A percentile compares a stretch with the other conserved stretches of the same genome.
phyloP scores from a whole-genome alignment of 1,140 invertebrate genomes.

The Drosophila carrolli region DNA sequence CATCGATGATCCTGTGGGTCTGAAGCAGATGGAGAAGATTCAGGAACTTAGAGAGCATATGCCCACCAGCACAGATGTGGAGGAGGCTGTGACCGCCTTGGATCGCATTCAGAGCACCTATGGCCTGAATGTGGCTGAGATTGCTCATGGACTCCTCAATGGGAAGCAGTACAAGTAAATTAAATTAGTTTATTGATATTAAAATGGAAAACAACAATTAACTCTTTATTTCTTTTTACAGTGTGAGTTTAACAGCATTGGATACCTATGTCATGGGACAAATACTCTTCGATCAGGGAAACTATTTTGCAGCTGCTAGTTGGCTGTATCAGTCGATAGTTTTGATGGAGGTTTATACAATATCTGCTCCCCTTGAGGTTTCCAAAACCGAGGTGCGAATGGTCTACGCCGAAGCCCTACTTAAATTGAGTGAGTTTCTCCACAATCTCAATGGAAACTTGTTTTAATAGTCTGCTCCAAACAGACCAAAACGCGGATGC shows the following conservation, averaged over 20 bases:
- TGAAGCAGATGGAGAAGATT: constrained; percentile 87
- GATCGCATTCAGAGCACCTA: constrained; percentile 98
- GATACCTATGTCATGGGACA: constrained; percentile 61
- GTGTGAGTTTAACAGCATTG: constrained; percentile 40
- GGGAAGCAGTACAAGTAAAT: constrained; percentile 92
- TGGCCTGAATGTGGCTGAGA: constrained; percentile 92
- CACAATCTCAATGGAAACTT: neutral
- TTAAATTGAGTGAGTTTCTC: constrained; percentile 55
- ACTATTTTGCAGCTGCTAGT: constrained; percentile 35
- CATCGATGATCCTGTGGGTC: constrained; percentile 57
- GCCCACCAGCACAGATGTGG: constrained; percentile 94
- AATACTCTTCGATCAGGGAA: constrained; percentile 40
- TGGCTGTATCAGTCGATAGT: constrained; percentile 56
- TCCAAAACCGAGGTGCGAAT: constrained; percentile 29
- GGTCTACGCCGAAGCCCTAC: constrained; percentile 55
- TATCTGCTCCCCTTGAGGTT: constrained; percentile 37
- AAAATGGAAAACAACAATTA: neutral
- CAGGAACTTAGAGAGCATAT: constrained; percentile 89
- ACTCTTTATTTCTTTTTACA: neutral
- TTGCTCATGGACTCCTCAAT: constrained; percentile 94
- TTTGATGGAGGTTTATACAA: constrained; percentile 1
- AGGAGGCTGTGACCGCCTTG: constrained; percentile 95
- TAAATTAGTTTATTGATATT: neutral
- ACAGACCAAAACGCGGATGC: constrained; percentile 63
- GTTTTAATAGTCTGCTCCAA: neutral